A percentile compares a stretch with the other conserved stretches of the same genome.
Conservation (phyloP, 2,888 invertebrate genomes). For the Prosopocoilus inquinatus region DNA sequence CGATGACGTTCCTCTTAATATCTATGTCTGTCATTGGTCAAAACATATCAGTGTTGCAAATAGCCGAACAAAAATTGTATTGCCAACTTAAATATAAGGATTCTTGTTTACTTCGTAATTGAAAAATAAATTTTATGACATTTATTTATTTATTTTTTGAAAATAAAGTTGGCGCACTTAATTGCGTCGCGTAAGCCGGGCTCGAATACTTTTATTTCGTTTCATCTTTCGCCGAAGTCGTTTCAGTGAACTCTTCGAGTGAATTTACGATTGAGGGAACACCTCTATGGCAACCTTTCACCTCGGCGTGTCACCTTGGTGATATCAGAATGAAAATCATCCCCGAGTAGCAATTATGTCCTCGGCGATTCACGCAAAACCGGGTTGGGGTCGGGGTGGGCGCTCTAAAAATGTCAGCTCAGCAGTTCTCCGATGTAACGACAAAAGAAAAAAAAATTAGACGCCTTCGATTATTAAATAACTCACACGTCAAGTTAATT, state of each 20-base stretch:
- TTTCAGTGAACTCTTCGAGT: conserved; percentile 6
- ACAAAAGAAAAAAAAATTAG: neutral
- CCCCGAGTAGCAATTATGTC: conserved; percentile 36
- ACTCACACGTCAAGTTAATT: too few relatives aligned
- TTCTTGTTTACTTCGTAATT: too few relatives aligned
- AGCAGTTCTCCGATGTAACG: neutral
- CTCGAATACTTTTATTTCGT: neutral
- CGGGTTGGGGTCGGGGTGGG: neutral
- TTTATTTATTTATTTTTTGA: too few relatives aligned
- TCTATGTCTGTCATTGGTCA: too few relatives aligned
- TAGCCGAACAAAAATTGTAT: too few relatives aligned
- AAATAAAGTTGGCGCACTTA: too few relatives aligned
- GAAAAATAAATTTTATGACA: too few relatives aligned
- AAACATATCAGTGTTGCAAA: too few relatives aligned
- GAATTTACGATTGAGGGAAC: conserved; percentile 39
- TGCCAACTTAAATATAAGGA: too few relatives aligned
- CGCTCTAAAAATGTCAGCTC: neutral
- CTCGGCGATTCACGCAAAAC: conserved; percentile 1
- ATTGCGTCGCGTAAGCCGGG: too few relatives aligned
- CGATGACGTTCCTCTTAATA: too few relatives aligned
- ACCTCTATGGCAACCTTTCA: conserved; percentile 49
- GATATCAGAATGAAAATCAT: conserved; percentile 35
- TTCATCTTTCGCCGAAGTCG: neutral
- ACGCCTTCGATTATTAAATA: too few relatives aligned
- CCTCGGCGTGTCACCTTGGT: conserved; percentile 45